Conservation (phyloP, 2,797 vertebrate species). For the Gambelia wislizenii region DNA sequence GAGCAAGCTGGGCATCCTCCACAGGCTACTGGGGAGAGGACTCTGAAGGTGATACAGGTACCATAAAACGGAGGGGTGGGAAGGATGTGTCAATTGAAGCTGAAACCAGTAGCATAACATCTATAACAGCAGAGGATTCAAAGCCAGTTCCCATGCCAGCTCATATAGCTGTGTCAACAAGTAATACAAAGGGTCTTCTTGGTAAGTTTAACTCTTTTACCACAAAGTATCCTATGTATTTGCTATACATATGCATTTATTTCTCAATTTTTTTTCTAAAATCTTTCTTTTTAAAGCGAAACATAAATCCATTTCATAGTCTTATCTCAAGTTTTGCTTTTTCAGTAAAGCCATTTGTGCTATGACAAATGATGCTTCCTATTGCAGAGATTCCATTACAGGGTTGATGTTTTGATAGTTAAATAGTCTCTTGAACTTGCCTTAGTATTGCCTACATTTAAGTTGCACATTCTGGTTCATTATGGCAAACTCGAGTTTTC, state of each 20-base stretch:
- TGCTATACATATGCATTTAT: background rate
- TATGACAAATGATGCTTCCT: background rate
- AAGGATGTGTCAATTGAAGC: constrained; percentile 92
- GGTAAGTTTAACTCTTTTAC: constrained; percentile 82
- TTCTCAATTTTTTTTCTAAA: constrained; percentile 40
- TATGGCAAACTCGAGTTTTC: background rate
- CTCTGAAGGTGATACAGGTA: constrained; percentile 96
- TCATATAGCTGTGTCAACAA: constrained; percentile 86
- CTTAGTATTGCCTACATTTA: constrained; percentile 36
- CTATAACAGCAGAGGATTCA: constrained; percentile 89
- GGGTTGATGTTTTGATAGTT: constrained; percentile 14
- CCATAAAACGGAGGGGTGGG: constrained; percentile 95
- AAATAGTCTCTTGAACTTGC: constrained; percentile 33
- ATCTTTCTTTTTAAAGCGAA: constrained; percentile 16
- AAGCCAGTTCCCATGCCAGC: constrained; percentile 85
- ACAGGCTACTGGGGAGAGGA: constrained; percentile 98
- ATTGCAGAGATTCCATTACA: constrained; percentile 1
- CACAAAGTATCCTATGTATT: constrained; percentile 20
- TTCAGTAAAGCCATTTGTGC: background rate
- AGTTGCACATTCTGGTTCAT: too few species aligned
- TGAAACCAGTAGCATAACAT: constrained; percentile 90
- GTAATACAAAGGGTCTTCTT: constrained; percentile 86
- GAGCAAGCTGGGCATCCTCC: constrained; percentile 94
- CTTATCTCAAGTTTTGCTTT: constrained; percentile 31
- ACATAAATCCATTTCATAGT: background rate